Conservation (phyloP, 2,797 vertebrate genomes). For the Pipistrellus pipistrellus region DNA sequence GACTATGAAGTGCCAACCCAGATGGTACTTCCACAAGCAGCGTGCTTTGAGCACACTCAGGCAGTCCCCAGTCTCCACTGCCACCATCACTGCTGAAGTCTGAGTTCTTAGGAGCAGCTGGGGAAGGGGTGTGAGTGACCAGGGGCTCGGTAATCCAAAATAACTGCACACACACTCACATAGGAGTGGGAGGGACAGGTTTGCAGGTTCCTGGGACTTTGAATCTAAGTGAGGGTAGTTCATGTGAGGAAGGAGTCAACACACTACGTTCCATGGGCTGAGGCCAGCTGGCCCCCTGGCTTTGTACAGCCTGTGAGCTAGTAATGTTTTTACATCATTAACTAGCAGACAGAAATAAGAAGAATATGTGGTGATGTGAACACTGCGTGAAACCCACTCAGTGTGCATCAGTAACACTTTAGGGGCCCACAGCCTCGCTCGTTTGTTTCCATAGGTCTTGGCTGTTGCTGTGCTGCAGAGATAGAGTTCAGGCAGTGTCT, state of each 20-base stretch:
- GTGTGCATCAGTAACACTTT: background rate
- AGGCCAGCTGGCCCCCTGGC: background rate
- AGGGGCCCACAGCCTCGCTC: fast-evolving
- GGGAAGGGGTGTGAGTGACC: fast-evolving
- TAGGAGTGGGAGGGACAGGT: background rate
- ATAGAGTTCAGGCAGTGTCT: background rate
- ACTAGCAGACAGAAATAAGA: background rate
- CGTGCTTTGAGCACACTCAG: background rate
- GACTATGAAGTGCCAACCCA: background rate
- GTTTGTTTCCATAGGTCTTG: fast-evolving
- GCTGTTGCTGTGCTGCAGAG: fast-evolving
- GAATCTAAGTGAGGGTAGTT: background rate
- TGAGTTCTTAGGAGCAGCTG: background rate
- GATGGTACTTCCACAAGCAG: background rate
- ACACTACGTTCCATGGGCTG: background rate
- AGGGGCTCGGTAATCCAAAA: background rate
- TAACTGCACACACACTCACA: background rate
- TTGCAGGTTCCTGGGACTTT: background rate
- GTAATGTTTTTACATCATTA: background rate
- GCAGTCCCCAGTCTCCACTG: too few species aligned
- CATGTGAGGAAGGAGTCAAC: background rate
- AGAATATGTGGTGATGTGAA: background rate
- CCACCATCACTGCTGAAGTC: fast-evolving
- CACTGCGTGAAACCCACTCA: background rate
- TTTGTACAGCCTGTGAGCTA: background rate